These are phyloP conservation scores for Suillia variegata DNA, from an alignment of 2,888 invertebrate genomes.

Conservation along the genomic window DNA sequence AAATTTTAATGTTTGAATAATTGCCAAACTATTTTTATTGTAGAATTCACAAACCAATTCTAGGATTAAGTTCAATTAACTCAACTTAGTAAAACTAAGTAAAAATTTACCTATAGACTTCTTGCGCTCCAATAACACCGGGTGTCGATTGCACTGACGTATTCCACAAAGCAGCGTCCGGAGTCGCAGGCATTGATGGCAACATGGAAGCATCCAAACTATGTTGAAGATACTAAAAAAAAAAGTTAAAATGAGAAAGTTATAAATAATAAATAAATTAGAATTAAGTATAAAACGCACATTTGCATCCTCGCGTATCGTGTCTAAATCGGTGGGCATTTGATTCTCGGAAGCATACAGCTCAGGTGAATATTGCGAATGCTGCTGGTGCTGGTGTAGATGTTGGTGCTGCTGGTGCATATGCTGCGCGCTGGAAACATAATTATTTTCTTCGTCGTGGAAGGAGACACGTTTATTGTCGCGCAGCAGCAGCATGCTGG, in stretches of 20 bases:
- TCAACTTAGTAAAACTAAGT: too few relatives aligned
- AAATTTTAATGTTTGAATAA: not conserved
- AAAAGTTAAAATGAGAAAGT: constrained; percentile 12
- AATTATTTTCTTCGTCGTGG: constrained; percentile 68
- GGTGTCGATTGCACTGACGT: constrained; percentile 73
- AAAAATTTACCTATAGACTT: constrained; percentile 96
- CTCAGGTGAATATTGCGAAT: constrained; percentile 40
- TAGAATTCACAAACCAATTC: constrained; percentile 1
- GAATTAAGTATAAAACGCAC: constrained; percentile 66
- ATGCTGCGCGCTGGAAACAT: constrained; percentile 30
- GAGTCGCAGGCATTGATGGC: constrained; percentile 73
- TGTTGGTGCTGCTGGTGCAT: constrained; percentile 10
- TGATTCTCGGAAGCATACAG: constrained; percentile 54
- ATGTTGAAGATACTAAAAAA: constrained; percentile 49
- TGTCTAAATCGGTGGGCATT: constrained; percentile 51
- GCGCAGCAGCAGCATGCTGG: constrained; percentile 42
- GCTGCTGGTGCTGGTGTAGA: constrained; percentile 22
- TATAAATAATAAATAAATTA: constrained; percentile 6
- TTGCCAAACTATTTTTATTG: not conserved
- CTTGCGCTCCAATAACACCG: constrained; percentile 97
- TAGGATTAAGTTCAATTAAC: too few relatives aligned
- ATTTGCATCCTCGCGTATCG: constrained; percentile 79
- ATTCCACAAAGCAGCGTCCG: constrained; percentile 63
- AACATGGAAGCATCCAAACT: constrained; percentile 82
- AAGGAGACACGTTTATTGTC: constrained; percentile 75